Evolutionary conservation across 2,888 invertebrate species (phyloP).

Genomic region (Clitarchus hookeri): DNA sequence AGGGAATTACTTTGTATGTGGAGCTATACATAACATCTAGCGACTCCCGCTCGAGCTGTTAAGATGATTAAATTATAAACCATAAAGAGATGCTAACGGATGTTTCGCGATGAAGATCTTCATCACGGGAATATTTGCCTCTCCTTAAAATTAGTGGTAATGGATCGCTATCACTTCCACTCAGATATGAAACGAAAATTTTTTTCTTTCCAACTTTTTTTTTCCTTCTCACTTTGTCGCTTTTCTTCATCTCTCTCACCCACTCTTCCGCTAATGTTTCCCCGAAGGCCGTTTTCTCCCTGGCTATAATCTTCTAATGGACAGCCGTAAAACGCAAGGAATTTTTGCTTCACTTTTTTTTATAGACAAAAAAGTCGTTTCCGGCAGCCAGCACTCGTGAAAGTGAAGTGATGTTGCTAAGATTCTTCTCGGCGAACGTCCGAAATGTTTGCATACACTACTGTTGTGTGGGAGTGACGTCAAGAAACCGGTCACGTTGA

Average conservation of each 20-base stretch:
- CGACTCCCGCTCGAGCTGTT: slow-evolving; percentile 1
- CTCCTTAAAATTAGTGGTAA: neutral
- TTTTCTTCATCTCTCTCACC: neutral
- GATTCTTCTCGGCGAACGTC: no score
- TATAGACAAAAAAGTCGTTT: no score
- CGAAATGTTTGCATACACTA: no score
- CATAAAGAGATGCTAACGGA: neutral
- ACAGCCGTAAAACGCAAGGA: neutral
- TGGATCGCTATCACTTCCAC: neutral
- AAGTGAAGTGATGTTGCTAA: no score
- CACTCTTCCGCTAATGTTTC: neutral
- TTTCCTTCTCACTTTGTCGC: neutral
- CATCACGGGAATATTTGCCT: neutral
- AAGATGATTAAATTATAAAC: neutral
- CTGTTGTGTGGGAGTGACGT: no score
- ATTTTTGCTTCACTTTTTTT: neutral
- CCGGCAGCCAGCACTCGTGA: no score
- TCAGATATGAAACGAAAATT: neutral
- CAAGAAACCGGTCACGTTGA: no score
- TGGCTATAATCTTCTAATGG: slow-evolving; percentile 4
- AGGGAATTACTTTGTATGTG: neutral
- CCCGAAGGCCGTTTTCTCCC: neutral
- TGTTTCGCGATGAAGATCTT: neutral
- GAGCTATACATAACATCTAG: neutral
- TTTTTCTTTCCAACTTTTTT: neutral